Conservation (phyloP, 2,888 invertebrate species). For the Timema podura region DNA sequence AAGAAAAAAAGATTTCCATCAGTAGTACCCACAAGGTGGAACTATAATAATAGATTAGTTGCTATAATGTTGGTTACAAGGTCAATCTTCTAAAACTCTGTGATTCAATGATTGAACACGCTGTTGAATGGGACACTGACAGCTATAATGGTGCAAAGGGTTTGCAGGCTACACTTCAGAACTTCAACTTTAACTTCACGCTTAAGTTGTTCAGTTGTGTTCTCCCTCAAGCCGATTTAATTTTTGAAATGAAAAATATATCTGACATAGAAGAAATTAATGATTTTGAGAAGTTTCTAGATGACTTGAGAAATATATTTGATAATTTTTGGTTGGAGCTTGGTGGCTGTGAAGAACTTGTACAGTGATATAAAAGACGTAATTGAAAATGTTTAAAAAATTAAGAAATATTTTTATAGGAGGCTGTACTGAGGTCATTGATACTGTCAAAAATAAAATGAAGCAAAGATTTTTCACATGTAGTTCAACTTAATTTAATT, state of each 20-base stretch:
- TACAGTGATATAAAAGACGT: neutral
- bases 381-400: conserved; percentile 6
- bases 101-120: conserved; percentile 11
- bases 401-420: neutral
- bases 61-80: conserved; percentile 12
- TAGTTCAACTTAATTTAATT: conserved; percentile 5
- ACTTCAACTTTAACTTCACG: conserved; percentile 13
- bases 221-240: conserved; percentile 6
- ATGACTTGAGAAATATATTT: neutral
- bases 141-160: conserved; percentile 9
- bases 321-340: neutral
- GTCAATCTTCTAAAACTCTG: neutral
- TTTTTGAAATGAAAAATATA: neutral
- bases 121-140: conserved; percentile 11
- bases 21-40: conserved; percentile 15
- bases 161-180: conserved; percentile 3
- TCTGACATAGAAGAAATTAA: neutral
- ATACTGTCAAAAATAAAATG: conserved; percentile 13
- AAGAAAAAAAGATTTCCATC: neutral
- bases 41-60: conserved; percentile 21
- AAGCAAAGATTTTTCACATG: conserved; percentile 13
- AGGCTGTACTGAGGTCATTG: conserved; percentile 12
- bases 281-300: neutral
- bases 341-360: neutral
- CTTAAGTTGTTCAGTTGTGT: neutral